Conservation (phyloP, 2,797 vertebrate species). For the Anolis apletophallus region DNA sequence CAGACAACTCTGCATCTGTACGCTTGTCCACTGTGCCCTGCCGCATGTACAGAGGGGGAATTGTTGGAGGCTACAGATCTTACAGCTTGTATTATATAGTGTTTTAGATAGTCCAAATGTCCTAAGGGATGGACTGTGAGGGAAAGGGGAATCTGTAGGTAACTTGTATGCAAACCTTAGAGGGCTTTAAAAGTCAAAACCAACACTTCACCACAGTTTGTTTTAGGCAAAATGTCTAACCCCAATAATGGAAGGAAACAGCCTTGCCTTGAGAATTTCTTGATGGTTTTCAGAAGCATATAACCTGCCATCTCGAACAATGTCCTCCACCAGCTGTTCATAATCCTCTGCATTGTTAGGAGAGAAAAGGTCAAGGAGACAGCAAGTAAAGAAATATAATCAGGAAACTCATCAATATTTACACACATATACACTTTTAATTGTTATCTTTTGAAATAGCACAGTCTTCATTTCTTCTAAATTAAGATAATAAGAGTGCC, state of each 20-base stretch:
- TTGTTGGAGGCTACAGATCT: too few relatives aligned
- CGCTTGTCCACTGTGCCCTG: too few relatives aligned
- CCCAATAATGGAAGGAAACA: not conserved
- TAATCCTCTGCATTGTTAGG: constrained; percentile 89
- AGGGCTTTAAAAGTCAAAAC: too few relatives aligned
- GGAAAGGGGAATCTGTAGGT: too few relatives aligned
- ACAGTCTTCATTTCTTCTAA: not conserved
- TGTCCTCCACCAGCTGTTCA: constrained; percentile 97
- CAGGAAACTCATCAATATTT: not conserved
- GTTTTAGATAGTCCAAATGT: too few relatives aligned
- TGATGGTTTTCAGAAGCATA: constrained; percentile 98
- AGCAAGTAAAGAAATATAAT: not conserved
- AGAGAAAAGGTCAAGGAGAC: not conserved
- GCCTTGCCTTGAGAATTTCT: constrained; percentile 94
- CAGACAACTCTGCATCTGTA: too few relatives aligned
- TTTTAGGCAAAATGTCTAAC: not conserved
- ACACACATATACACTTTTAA: not conserved
- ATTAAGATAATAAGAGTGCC: not conserved
- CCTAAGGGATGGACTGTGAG: too few relatives aligned
- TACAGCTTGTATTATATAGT: too few relatives aligned
- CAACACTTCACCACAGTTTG: too few relatives aligned
- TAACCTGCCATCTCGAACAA: constrained; percentile 94
- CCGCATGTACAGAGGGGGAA: too few relatives aligned
- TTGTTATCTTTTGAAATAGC: not conserved
- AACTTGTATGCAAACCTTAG: too few relatives aligned